A percentile compares a stretch with the other conserved stretches of the same genome.
These are phyloP conservation scores for Sminthurides bifidus DNA, from an alignment of 1,140 invertebrate species.

Conservation along the genomic window DNA sequence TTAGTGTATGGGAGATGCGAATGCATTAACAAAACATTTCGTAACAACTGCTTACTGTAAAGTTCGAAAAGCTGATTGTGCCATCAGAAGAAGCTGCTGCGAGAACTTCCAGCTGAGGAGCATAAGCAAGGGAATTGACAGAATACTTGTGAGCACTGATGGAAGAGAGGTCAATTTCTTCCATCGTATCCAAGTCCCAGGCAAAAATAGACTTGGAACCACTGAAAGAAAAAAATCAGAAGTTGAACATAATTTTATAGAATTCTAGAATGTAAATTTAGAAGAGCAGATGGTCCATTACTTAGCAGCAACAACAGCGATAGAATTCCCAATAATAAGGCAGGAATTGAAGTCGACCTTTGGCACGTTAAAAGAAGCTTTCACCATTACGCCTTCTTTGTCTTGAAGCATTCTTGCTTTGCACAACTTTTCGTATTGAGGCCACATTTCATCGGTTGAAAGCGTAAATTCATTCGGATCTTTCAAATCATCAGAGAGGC, in stretches of 20 bases:
- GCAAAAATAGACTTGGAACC: constrained; percentile 29
- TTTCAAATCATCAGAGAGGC: constrained; percentile 1
- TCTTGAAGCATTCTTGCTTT: constrained; percentile 30
- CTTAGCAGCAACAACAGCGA: constrained; percentile 28
- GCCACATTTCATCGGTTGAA: constrained; percentile 26
- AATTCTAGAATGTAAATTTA: neutral
- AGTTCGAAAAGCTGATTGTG: constrained; percentile 53
- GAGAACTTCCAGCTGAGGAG: constrained; percentile 48
- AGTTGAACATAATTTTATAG: neutral
- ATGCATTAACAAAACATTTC: neutral
- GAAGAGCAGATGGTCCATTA: constrained; percentile 15
- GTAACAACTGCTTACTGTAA: constrained; percentile 36
- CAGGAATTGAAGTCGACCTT: constrained; percentile 32
- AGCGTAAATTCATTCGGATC: constrained; percentile 32
- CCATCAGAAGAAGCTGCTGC: constrained; percentile 64
- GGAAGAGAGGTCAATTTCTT: constrained; percentile 42
- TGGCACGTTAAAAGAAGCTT: constrained; percentile 13
- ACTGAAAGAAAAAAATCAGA: constrained; percentile 10
- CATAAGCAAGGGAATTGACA: constrained; percentile 53
- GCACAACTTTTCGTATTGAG: constrained; percentile 31
- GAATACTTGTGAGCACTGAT: constrained; percentile 49
- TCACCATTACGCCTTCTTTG: constrained; percentile 19
- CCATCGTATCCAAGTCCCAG: constrained; percentile 27
- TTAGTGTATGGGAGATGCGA: neutral
- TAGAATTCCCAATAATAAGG: constrained; percentile 19